Evolutionary conservation across 2,113 vertebrate genomes (phyloP).

Genomic region (Sphyrna mokarran): DNA sequence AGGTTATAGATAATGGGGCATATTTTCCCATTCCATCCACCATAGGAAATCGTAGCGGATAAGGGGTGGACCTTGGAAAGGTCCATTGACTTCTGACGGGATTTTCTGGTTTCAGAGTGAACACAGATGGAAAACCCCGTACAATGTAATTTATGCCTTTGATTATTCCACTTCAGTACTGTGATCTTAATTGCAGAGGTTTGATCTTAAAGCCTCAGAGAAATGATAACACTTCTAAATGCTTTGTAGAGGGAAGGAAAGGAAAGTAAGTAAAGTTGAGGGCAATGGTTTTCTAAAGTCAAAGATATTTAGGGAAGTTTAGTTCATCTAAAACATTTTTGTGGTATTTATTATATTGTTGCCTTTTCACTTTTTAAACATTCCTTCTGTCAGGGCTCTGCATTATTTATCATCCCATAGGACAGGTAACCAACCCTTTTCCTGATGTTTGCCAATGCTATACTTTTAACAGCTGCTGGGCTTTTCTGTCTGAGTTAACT

Average conservation of each 20-base stretch:
- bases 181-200: neutral
- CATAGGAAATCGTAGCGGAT: too few species aligned
- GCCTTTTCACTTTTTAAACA: neutral
- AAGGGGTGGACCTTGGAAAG: too few species aligned
- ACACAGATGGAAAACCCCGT: too few species aligned
- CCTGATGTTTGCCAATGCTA: neutral
- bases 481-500: neutral
- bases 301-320: neutral
- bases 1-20: too few species aligned
- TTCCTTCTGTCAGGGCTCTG: neutral
- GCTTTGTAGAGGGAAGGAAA: neutral
- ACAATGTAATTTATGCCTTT: neutral
- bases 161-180: neutral
- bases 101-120: too few species aligned
- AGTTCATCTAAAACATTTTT: neutral
- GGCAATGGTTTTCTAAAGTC: neutral
- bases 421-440: neutral
- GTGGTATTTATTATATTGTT: neutral
- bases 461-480: neutral
- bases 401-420: neutral
- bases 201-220: neutral
- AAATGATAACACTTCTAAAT: neutral
- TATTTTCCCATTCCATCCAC: too few species aligned
- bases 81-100: too few species aligned
- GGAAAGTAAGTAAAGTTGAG: neutral